Evolutionary conservation across 2,113 vertebrate genomes (phyloP), one percentile per base, ranked within the genome.

Genomic region (Macrotis lagotis): DNA sequence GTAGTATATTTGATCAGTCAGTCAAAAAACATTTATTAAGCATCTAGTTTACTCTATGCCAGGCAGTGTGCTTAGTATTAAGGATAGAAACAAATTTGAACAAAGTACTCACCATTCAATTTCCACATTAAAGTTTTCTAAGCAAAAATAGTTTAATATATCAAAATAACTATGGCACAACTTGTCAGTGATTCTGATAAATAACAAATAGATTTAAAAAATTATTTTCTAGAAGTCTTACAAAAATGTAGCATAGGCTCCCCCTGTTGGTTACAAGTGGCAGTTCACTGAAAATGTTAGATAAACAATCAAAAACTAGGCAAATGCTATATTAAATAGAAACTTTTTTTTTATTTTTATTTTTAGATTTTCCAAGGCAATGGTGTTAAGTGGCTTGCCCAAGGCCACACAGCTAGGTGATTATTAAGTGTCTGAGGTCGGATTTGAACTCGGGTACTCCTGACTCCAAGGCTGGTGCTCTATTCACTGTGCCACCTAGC

Each of bases 241-340:
- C 0, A 93, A 90, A 59, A 92, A 92, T 48, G 93, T 59, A 74
- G 55, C 26, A 31, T 0, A 51, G 66, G 25, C 94, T 90, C 96
- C 96, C 97, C 91, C 97, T 98, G 94, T 95, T 98, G 97, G 97
- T 94, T 88, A 93, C 48, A 0, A 55, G 93, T 28, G 94, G 50
- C 59, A 92, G 53, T 51, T 96, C 53, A 8, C n/a, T 0, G 47
- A 93, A 10, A 51, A 28, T 90, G 90, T 53, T 12, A 53, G 55
- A 52, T 52, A 52, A 51, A 14, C 89, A 92, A 93, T 10, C 10
- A 92, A 74, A 31, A 48, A 28, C 12, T 91, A 95, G 44, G 44
- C 89, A 74, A 94, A 96, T 22, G 24, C 50, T 90, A n/a, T 91
- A 19, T 24, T 90, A 94, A 93, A 94, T 89, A 74, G 3, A 74